Evolutionary conservation across 1,140 invertebrate species (phyloP).

Genomic region (Drosophila nikananu): DNA sequence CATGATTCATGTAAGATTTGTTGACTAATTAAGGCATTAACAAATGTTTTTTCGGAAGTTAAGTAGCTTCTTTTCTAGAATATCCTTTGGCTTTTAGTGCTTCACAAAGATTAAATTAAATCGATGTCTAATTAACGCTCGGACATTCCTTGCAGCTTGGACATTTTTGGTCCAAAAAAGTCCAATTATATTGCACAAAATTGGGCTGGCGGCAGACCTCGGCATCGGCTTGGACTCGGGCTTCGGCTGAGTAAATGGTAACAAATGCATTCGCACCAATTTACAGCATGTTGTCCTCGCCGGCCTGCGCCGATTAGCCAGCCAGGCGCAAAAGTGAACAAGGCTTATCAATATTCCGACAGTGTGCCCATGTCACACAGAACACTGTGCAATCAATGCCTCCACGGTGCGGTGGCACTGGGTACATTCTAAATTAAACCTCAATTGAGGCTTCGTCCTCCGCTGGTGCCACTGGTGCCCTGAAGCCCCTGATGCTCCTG

Average conservation of each 20-base stretch:
- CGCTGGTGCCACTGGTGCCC: constrained; percentile 7
- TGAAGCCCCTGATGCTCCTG: constrained; percentile 10
- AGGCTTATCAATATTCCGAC: constrained; percentile 80
- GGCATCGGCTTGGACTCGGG: neutral
- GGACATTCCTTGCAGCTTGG: neutral
- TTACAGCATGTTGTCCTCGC: constrained; percentile 48
- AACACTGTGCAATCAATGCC: constrained; percentile 57
- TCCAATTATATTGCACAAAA: constrained; percentile 15
- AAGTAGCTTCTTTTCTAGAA: neutral
- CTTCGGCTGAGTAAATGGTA: constrained; percentile 47
- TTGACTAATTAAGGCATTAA: neutral
- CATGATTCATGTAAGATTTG: no score
- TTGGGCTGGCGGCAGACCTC: constrained; percentile 19
- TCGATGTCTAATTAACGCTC: constrained; percentile 11
- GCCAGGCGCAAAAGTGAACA: constrained; percentile 31
- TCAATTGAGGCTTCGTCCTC: constrained; percentile 63
- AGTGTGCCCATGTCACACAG: constrained; percentile 59
- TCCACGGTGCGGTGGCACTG: constrained; percentile 25
- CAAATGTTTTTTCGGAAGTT: neutral
- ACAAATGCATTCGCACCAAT: constrained; percentile 79
- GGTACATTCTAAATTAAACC: constrained; percentile 77
- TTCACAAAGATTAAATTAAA: neutral
- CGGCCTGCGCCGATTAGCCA: constrained; percentile 42
- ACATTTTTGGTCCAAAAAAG: constrained; percentile 9
- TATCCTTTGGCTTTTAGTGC: neutral